A percentile compares a stretch with the other conserved stretches of the same genome.
These are phyloP conservation scores for Euura lappo DNA, from an alignment of 1,140 invertebrate genomes.

Conservation along the genomic window DNA sequence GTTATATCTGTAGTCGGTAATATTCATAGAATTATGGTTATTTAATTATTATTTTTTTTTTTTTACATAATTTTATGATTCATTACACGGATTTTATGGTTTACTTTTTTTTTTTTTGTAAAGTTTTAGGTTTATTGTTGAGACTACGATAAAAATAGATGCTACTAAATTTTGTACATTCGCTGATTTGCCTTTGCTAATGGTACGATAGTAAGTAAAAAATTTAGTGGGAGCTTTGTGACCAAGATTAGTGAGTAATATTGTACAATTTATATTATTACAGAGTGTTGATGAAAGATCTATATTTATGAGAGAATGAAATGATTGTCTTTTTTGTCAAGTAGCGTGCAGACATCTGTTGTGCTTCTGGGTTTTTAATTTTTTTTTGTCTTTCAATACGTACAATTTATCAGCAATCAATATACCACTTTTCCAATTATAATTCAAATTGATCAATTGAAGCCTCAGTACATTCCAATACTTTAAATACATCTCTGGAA, in stretches of 20 bases:
- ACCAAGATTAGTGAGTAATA: constrained; percentile 1
- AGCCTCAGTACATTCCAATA: too few relatives aligned
- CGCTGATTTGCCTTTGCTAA: not conserved
- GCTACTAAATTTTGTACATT: constrained; percentile 1
- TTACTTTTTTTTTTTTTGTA: too few relatives aligned
- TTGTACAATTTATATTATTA: not conserved
- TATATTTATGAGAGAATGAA: constrained; percentile 7
- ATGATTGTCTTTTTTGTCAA: not conserved
- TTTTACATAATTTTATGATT: too few relatives aligned
- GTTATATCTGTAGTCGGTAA: too few relatives aligned
- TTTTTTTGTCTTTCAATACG: not conserved
- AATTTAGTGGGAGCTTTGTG: constrained; percentile 5
- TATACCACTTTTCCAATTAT: too few relatives aligned
- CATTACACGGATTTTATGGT: too few relatives aligned
- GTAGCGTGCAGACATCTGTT: not conserved
- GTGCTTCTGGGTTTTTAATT: not conserved
- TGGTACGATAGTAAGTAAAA: not conserved
- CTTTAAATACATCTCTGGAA: too few relatives aligned
- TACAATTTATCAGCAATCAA: not conserved
- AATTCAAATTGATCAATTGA: too few relatives aligned
- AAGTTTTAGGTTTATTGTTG: not conserved
- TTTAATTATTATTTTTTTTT: too few relatives aligned
- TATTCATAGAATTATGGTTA: too few relatives aligned
- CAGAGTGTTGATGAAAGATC: not conserved
- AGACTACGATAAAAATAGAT: not conserved